Evolutionary conservation across 2,797 vertebrate species (phyloP).

Genomic region (Tenualosa thibaudeaui): DNA sequence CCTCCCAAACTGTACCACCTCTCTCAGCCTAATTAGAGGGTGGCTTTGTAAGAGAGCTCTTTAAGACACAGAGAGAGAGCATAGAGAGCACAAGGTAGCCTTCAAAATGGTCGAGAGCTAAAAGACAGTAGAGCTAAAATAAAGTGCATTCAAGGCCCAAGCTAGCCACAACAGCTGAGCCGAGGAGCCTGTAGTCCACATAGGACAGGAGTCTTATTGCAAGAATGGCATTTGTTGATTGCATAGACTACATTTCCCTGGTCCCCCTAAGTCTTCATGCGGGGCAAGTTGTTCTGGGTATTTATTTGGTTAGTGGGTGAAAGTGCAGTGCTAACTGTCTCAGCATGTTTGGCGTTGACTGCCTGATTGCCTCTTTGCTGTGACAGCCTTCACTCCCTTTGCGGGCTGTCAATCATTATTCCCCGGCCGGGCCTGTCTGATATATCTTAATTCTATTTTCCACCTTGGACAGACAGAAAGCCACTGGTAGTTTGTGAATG

Average conservation of each 20-base stretch:
- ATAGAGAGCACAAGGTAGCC: neutral
- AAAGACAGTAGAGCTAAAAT: neutral
- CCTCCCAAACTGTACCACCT: constrained; percentile 1
- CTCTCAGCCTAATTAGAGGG: neutral
- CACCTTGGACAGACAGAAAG: neutral
- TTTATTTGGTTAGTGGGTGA: constrained; percentile 11
- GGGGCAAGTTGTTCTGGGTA: neutral
- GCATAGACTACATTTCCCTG: neutral
- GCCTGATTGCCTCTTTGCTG: constrained; percentile 20
- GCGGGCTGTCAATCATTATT: constrained; percentile 13
- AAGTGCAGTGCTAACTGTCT: constrained; percentile 20
- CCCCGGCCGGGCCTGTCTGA: neutral
- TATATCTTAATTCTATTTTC: constrained; percentile 16
- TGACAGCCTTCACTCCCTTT: constrained; percentile 10
- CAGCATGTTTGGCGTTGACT: constrained; percentile 17
- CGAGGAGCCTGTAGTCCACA: neutral
- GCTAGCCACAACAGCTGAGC: neutral
- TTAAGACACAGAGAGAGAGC: neutral
- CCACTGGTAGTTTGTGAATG: neutral
- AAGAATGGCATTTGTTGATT: neutral
- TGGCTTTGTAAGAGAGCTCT: neutral
- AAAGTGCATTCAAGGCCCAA: neutral
- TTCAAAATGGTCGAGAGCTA: neutral
- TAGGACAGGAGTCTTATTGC: neutral
- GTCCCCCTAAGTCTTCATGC: neutral